Evolutionary conservation across 2,113 vertebrate species (phyloP).

Genomic region (Halcyon senegalensis): DNA sequence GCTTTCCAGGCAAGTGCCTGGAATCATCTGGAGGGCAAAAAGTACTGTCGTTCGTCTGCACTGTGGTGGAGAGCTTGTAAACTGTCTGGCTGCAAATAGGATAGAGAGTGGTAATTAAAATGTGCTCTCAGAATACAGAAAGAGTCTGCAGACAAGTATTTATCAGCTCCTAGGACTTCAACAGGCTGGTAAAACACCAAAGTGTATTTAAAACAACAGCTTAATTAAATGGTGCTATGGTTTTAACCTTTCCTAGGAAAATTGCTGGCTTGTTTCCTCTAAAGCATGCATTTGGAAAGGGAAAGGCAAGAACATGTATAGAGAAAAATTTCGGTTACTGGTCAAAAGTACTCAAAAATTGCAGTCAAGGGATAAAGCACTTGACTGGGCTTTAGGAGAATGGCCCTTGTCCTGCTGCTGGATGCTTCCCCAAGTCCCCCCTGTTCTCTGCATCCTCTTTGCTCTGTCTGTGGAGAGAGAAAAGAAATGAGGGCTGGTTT

Average conservation of each 20-base stretch:
- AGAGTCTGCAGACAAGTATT: conserved; percentile 19
- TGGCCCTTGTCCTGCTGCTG: neutral
- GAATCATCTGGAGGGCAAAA: conserved; percentile 19
- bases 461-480: rapidly evolving
- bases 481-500: neutral
- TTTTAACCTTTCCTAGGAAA: neutral
- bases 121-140: neutral
- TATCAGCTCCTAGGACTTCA: conserved; percentile 9
- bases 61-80: neutral
- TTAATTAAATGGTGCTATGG: conserved; percentile 48
- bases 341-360: neutral
- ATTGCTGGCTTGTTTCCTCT: neutral
- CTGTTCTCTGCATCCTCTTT: neutral
- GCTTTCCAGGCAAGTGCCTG: neutral
- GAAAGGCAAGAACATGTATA: neutral
- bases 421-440: neutral
- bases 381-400: neutral
- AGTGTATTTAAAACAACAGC: conserved; percentile 12
- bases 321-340: neutral
- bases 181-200: conserved; percentile 1
- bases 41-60: neutral
- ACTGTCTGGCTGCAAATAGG: conserved; percentile 28
- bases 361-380: neutral
- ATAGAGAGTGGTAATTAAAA: conserved; percentile 48
- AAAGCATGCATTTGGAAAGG: neutral